Base-by-base conservation (phyloP, 2,113 vertebrate genomes). In the Sisor rabdophorus region DNA sequence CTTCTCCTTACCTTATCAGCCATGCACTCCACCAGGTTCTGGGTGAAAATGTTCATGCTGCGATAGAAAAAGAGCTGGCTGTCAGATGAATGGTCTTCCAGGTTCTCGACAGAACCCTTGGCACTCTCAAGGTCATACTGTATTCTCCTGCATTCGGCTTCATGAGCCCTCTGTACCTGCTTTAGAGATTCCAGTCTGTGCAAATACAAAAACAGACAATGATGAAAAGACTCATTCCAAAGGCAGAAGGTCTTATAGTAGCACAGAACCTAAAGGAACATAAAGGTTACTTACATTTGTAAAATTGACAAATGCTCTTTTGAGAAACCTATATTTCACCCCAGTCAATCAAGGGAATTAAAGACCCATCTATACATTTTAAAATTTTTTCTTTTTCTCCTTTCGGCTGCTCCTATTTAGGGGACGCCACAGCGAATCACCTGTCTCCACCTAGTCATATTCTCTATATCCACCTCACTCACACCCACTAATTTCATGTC, bases 11-110 rank as follows among this genome's bases (percentile, higher is more conserved):
- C 96, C 86, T 98, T 98, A 89, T 98, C 95, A 81, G 89, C 93
- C 48, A 98, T 89, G 88, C 95, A 98, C 81, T 95, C 94, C 76
- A 95, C 88, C 86, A 98, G 85, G 86, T 96, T 97, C 84, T 94
- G 92, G 36, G 88, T 82, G 0, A 93, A 98, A 26, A 86, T 81
- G 53, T 91, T 93, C 94, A 94, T 96, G 80, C 78, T 77, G 61
- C 91, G 92, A 86, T 95, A 98, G 88, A 97, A 98, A 79, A 78
- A 92, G 65, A 95, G 93, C 85, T 91, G 92, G 22, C 82, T 76
- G 77, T 93, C 87, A 36, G 91, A 87, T 0, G 91, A 88, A 58
- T 88, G 81, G 55, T 87, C 92, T 81, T 95, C 94, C 7, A 98
- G 86, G 55, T 84, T 88, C 82, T 94, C 91, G 10, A 93, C 79